These are phyloP conservation scores for Agriotes lineatus DNA, from an alignment of 2,888 invertebrate genomes.

Conservation along the genomic window DNA sequence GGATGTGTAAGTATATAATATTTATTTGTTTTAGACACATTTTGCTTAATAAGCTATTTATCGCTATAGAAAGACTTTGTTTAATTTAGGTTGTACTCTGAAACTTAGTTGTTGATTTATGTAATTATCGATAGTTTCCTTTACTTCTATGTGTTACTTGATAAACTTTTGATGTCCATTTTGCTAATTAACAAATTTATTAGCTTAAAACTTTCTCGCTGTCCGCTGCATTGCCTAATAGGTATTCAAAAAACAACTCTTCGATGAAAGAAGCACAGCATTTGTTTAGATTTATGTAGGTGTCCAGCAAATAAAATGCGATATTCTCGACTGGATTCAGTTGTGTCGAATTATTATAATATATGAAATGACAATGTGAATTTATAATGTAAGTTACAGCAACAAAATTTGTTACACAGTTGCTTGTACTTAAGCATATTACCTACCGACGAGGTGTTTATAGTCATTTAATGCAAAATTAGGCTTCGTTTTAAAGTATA, in stretches of 20 bases:
- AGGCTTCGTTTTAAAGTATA: slow-evolving; percentile 13
- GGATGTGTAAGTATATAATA: neutral
- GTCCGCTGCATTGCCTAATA: too few species aligned
- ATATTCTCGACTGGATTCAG: neutral
- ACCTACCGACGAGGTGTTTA: slow-evolving; percentile 13
- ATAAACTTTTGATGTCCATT: too few species aligned
- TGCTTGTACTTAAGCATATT: slow-evolving; percentile 28
- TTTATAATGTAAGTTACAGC: slow-evolving; percentile 6
- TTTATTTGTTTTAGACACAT: neutral
- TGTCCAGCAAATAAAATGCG: too few species aligned
- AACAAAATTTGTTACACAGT: slow-evolving; percentile 9
- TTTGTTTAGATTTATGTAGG: too few species aligned
- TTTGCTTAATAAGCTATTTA: slow-evolving; percentile 1
- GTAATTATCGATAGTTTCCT: neutral
- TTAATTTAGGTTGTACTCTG: slow-evolving; percentile 3
- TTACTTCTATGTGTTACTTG: too few species aligned
- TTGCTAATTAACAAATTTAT: too few species aligned
- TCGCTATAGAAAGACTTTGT: neutral
- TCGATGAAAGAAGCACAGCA: too few species aligned
- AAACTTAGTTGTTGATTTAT: neutral
- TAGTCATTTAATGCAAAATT: slow-evolving; percentile 16
- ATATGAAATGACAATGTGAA: neutral
- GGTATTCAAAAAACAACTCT: too few species aligned
- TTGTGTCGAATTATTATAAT: neutral
- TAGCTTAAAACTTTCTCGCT: too few species aligned